Conservation (phyloP, 2,113 vertebrate genomes). For the Tamias sibiricus region DNA sequence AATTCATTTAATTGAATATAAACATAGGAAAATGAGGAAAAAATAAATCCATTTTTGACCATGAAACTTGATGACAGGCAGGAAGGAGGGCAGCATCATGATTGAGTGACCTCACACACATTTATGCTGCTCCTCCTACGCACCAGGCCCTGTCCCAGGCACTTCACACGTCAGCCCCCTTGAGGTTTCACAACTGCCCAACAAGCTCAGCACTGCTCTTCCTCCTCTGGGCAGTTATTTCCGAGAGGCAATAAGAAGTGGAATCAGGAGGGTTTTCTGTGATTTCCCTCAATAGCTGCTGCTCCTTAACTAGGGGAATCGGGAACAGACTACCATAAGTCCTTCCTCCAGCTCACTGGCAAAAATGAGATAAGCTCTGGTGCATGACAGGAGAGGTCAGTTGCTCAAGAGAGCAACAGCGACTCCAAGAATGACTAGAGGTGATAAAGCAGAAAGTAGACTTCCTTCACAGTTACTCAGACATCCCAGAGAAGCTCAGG, state of each 20-base stretch:
- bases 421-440: not conserved
- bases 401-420: not conserved
- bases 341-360: not conserved
- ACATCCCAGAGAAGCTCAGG: not conserved
- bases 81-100: not conserved
- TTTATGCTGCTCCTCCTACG: not conserved
- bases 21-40: not conserved
- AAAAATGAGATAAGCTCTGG: not conserved
- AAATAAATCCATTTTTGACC: not conserved
- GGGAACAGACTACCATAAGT: not conserved
- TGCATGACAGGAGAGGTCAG: not conserved
- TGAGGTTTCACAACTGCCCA: not conserved
- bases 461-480: not conserved
- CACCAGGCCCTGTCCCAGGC: not conserved
- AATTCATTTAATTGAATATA: not conserved
- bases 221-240: too few species aligned
- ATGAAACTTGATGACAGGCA: not conserved
- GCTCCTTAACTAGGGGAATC: not conserved
- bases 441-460: not conserved
- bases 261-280: too few species aligned
- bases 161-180: not conserved
- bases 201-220: not conserved
- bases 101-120: not conserved
- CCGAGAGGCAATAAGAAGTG: not conserved
- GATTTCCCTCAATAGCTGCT: not conserved